Percentiles rank a stretch among this genome's conserved stretches.
These are phyloP conservation scores for Cynopterus brachyotis DNA, from an alignment of 2,113 vertebrate species.

Conservation along the genomic window DNA sequence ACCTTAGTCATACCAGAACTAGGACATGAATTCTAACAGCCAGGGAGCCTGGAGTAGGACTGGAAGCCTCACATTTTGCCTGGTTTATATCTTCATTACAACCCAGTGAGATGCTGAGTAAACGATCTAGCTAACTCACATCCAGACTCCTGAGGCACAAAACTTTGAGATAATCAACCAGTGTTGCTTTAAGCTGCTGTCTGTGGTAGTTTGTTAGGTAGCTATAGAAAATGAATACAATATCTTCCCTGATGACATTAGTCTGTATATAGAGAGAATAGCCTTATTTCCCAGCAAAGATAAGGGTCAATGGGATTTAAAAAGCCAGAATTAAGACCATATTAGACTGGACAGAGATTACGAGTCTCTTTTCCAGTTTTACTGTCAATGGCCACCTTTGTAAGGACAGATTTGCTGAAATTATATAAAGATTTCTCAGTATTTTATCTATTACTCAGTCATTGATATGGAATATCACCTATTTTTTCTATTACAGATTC, in stretches of 20 bases:
- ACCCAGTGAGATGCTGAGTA: not conserved
- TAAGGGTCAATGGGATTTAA: not conserved
- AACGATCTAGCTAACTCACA: not conserved
- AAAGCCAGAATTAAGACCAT: not conserved
- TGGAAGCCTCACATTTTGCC: not conserved
- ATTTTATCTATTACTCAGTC: not conserved
- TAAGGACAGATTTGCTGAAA: not conserved
- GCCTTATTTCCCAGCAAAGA: not conserved
- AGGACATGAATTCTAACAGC: not conserved
- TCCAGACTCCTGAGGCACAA: not conserved
- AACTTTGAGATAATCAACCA: not conserved
- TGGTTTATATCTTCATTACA: not conserved
- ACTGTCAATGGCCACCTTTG: not conserved
- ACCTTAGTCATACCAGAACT: too few relatives aligned
- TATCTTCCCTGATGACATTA: not conserved
- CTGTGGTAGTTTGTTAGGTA: not conserved
- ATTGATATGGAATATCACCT: accelerated
- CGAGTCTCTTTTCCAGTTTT: not conserved
- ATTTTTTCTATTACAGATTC: not conserved
- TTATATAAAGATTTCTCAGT: not conserved
- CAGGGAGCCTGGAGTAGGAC: not conserved
- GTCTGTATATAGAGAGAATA: not conserved
- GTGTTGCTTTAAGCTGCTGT: not conserved
- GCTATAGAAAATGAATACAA: not conserved
- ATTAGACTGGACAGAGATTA: too few relatives aligned